phyloP scores from a whole-genome alignment of 2,113 vertebrate genomes.

The Serinus canaria region DNA sequence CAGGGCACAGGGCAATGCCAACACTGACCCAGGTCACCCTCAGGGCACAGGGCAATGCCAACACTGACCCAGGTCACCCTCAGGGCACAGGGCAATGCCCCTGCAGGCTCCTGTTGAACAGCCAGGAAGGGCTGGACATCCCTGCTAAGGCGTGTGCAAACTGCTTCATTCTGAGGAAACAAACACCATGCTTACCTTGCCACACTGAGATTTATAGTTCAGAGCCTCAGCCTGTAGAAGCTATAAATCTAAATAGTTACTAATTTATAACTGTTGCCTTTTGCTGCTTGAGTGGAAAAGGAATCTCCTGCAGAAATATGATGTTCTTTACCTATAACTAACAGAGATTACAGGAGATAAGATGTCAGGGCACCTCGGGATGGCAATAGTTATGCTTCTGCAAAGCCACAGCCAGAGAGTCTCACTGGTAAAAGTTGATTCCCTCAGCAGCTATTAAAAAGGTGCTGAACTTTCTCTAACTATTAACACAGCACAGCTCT shows the following conservation, averaged over 20 bases:
- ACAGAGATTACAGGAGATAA: not conserved
- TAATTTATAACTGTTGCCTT: slow-evolving; percentile 19
- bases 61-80: not conserved
- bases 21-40: no score
- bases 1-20: no score
- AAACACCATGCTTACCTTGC: not conserved
- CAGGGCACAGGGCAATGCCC: not conserved
- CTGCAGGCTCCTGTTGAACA: not conserved
- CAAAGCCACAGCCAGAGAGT: not conserved
- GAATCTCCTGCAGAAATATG: slow-evolving; percentile 9
- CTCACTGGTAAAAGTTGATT: not conserved
- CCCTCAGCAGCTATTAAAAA: slow-evolving; percentile 1
- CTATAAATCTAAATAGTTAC: not conserved
- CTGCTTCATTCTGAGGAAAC: not conserved
- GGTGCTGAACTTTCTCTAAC: not conserved
- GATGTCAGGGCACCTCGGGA: not conserved
- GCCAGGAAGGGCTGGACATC: not conserved
- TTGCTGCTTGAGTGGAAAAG: slow-evolving; percentile 2
- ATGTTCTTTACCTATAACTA: not conserved
- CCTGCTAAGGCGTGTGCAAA: not conserved
- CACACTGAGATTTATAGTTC: not conserved
- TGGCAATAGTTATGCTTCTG: not conserved
- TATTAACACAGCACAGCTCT: not conserved
- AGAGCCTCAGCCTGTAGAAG: not conserved
- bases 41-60: no score